Percentiles rank a stretch among this genome's conserved stretches.
Conservation (phyloP, 2,888 invertebrate species). For the Cacoxenus indagator region DNA sequence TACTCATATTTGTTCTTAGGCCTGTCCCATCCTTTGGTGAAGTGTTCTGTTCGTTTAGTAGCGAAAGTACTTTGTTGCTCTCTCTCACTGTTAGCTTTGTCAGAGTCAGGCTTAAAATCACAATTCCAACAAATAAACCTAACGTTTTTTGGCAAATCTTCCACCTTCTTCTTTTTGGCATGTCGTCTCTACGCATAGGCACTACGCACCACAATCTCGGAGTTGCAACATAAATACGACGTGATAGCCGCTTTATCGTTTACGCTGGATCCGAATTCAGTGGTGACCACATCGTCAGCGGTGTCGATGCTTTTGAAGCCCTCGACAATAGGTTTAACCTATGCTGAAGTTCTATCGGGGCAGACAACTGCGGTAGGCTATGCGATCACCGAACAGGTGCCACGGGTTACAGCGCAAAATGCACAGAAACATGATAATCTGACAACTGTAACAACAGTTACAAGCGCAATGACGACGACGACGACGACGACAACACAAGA, state of each 20-base stretch:
- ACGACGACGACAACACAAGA: slow-evolving; percentile 36
- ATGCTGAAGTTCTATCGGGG: slow-evolving; percentile 82
- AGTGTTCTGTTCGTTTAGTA: neutral
- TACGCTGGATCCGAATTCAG: slow-evolving; percentile 80
- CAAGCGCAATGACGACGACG: slow-evolving; percentile 32
- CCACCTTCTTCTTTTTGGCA: slow-evolving; percentile 61
- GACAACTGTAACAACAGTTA: slow-evolving; percentile 33
- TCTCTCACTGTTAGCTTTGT: neutral
- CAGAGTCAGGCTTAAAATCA: neutral
- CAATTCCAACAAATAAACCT: slow-evolving; percentile 60
- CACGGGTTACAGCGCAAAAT: slow-evolving; percentile 38
- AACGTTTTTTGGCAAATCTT: slow-evolving; percentile 71
- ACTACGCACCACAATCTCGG: slow-evolving; percentile 75
- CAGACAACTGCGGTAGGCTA: slow-evolving; percentile 69
- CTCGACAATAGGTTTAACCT: slow-evolving; percentile 71
- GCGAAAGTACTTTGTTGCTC: neutral
- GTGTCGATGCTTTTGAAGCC: slow-evolving; percentile 72
- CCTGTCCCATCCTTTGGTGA: neutral
- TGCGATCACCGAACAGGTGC: slow-evolving; percentile 44
- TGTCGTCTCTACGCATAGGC: slow-evolving; percentile 62
- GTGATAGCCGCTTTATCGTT: slow-evolving; percentile 80
- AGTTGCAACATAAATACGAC: slow-evolving; percentile 80
- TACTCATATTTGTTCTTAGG: neutral
- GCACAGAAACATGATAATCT: slow-evolving; percentile 36
- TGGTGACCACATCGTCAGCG: slow-evolving; percentile 72